Conservation (phyloP, 2,797 vertebrate species). For the Falco novaeseelandiae region DNA sequence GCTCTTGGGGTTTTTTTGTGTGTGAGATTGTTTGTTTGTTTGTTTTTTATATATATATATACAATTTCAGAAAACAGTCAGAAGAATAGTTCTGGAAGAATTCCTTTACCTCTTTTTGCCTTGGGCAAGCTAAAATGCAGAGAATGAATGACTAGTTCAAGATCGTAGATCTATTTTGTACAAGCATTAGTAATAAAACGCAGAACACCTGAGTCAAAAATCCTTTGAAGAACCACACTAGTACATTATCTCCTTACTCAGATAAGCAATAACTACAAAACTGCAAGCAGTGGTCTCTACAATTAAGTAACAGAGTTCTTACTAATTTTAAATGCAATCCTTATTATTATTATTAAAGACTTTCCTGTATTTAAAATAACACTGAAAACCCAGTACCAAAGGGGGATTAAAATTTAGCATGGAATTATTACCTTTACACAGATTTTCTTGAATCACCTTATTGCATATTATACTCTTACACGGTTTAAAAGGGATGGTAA, state of each 20-base stretch:
- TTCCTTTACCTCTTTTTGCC: neutral
- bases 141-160: neutral
- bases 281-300: neutral
- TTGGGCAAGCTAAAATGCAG: neutral
- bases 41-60: neutral
- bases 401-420: neutral
- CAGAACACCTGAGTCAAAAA: neutral
- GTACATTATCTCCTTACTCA: neutral
- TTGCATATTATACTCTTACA: neutral
- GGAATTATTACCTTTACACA: neutral
- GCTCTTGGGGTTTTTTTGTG: accelerated
- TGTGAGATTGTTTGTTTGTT: neutral
- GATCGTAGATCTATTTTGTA: neutral
- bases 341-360: neutral
- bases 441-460: neutral
- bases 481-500: neutral
- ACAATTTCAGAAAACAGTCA: neutral
- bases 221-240: neutral
- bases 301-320: neutral
- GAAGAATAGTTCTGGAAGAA: neutral
- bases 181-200: neutral
- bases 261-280: neutral
- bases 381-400: neutral
- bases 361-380: neutral
- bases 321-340: neutral